These are phyloP conservation scores for Pterophyllum scalare DNA, from an alignment of 2,113 vertebrate genomes.

Conservation along the genomic window DNA sequence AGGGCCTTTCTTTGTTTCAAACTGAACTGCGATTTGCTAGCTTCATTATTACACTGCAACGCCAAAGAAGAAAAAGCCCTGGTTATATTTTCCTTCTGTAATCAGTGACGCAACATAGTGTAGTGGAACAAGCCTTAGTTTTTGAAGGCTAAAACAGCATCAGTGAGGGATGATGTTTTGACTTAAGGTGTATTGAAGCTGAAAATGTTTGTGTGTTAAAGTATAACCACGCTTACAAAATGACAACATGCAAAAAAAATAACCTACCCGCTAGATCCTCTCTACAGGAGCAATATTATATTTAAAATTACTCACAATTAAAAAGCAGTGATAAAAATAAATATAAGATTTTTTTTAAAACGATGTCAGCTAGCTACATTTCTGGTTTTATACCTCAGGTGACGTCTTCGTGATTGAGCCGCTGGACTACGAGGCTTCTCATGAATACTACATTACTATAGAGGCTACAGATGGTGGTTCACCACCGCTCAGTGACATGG, in stretches of 20 bases:
- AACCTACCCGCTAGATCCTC: background rate
- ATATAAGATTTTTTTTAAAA: background rate
- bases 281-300: background rate
- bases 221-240: background rate
- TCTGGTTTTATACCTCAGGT: slow-evolving; percentile 74
- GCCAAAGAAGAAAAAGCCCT: background rate
- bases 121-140: background rate
- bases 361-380: background rate
- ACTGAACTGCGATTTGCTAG: slow-evolving; percentile 1
- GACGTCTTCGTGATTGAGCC: slow-evolving; percentile 90
- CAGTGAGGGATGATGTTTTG: background rate
- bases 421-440: slow-evolving; percentile 92
- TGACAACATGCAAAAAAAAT: background rate
- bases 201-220: background rate
- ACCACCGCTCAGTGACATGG: slow-evolving; percentile 91
- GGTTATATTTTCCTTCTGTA: background rate
- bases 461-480: slow-evolving; percentile 94
- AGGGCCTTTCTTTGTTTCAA: background rate
- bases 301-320: background rate
- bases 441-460: slow-evolving; percentile 94
- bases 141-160: slow-evolving; percentile 30
- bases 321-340: background rate
- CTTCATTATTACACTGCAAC: background rate
- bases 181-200: slow-evolving; percentile 6
- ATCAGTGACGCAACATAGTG: background rate